Evolutionary conservation across 2,113 vertebrate genomes (phyloP).

Genomic region (Cyanistes caeruleus): DNA sequence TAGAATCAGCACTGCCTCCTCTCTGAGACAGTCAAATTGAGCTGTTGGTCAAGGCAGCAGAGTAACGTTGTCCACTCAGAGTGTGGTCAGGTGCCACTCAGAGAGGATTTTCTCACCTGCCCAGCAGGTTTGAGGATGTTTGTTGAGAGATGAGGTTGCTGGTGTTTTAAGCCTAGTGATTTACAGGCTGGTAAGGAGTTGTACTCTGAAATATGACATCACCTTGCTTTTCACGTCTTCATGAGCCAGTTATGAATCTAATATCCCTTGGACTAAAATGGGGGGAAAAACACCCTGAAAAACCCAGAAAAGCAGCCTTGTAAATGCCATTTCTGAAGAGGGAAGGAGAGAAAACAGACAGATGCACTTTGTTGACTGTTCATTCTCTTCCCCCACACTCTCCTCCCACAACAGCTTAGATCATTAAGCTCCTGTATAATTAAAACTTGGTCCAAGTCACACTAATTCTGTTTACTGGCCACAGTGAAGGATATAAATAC

Average conservation of each 20-base stretch:
- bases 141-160: neutral
- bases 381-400: slow-evolving; percentile 62
- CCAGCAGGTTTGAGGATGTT: neutral
- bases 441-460: slow-evolving; percentile 75
- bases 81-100: neutral
- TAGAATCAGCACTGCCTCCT: neutral
- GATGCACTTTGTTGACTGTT: slow-evolving; percentile 64
- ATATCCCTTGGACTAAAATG: neutral
- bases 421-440: slow-evolving; percentile 78
- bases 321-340: neutral
- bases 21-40: neutral
- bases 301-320: neutral
- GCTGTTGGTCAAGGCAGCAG: neutral
- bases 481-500: slow-evolving; percentile 76
- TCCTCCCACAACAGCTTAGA: slow-evolving; percentile 75
- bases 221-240: neutral
- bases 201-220: neutral
- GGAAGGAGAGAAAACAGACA: slow-evolving; percentile 18
- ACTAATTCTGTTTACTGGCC: slow-evolving; percentile 72
- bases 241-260: neutral
- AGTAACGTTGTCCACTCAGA: neutral
- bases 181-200: neutral
- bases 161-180: neutral
- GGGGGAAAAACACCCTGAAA: neutral
- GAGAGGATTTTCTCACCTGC: neutral